phyloP scores from a whole-genome alignment of 2,113 vertebrate species.

The Ptyas mucosa region DNA sequence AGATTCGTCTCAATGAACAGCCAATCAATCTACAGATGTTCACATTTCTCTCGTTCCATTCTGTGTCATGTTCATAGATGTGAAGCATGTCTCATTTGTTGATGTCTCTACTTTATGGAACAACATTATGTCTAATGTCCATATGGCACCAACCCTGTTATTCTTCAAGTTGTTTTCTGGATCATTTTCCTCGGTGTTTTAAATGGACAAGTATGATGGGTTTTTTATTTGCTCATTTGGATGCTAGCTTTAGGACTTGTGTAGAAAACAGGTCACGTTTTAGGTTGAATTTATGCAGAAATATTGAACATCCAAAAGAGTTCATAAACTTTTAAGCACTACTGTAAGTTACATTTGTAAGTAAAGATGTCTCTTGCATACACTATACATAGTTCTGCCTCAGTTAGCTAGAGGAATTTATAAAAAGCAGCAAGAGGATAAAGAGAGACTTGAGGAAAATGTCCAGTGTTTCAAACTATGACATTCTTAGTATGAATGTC shows the following conservation, averaged over 20 bases:
- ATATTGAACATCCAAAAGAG: neutral
- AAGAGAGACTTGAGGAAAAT: neutral
- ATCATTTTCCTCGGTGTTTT: neutral
- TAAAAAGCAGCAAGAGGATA: neutral
- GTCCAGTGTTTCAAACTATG: neutral
- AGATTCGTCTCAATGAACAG: neutral
- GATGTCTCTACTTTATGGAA: neutral
- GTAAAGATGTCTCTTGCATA: slow-evolving; percentile 20
- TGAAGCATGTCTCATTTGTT: neutral
- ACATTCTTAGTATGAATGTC: neutral
- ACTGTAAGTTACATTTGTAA: slow-evolving; percentile 41
- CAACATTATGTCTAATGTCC: neutral
- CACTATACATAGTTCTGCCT: neutral
- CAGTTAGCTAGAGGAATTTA: neutral
- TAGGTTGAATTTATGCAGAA: neutral
- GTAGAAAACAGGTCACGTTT: neutral
- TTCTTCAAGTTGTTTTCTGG: neutral
- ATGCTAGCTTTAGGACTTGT: neutral
- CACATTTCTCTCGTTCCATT: neutral
- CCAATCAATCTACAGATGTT: neutral
- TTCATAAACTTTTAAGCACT: neutral
- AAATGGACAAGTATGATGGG: neutral
- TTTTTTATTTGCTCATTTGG: neutral
- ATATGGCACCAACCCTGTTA: neutral
- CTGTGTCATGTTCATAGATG: neutral